These are phyloP conservation scores for Megastigmus dorsalis DNA, from an alignment of 2,888 invertebrate species.

Conservation along the genomic window DNA sequence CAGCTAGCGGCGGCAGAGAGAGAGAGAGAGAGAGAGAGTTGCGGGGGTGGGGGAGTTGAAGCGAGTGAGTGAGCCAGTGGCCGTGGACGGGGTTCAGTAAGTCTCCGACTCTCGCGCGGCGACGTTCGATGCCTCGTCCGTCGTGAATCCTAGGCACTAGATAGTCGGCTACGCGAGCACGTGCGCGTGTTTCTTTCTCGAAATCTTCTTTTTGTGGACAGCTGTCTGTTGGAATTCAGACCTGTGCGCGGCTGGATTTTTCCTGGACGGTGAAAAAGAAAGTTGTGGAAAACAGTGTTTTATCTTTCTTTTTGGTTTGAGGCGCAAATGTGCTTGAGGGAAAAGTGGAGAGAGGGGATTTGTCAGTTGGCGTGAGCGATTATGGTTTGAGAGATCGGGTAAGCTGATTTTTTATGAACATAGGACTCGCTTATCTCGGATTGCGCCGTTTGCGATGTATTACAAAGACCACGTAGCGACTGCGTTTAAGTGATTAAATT, in stretches of 20 bases:
- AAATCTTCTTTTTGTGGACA: no score
- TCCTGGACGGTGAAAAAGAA: background rate
- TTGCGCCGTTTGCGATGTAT: background rate
- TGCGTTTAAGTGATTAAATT: no score
- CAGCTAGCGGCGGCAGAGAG: background rate
- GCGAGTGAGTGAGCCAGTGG: background rate
- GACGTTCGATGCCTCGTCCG: background rate
- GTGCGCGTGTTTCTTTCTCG: conserved; percentile 8
- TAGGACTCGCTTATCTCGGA: conserved; percentile 19
- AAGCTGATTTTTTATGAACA: no score
- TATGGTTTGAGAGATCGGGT: background rate
- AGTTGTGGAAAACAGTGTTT: background rate
- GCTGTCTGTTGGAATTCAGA: background rate
- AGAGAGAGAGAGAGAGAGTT: background rate
- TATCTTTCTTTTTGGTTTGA: background rate
- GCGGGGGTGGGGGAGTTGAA: background rate
- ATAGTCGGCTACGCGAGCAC: conserved; percentile 2
- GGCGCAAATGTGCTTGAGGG: background rate
- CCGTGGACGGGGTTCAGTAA: conserved; percentile 64
- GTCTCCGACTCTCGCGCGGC: conserved; percentile 64
- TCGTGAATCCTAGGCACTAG: background rate
- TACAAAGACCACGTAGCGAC: no score
- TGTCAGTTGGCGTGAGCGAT: conserved; percentile 34
- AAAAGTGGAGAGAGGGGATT: background rate
- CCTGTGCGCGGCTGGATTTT: background rate